Evolutionary conservation across 1,140 invertebrate genomes (phyloP), one percentile per base, ranked within the genome.

Genomic region (Drosophila nasuta): DNA sequence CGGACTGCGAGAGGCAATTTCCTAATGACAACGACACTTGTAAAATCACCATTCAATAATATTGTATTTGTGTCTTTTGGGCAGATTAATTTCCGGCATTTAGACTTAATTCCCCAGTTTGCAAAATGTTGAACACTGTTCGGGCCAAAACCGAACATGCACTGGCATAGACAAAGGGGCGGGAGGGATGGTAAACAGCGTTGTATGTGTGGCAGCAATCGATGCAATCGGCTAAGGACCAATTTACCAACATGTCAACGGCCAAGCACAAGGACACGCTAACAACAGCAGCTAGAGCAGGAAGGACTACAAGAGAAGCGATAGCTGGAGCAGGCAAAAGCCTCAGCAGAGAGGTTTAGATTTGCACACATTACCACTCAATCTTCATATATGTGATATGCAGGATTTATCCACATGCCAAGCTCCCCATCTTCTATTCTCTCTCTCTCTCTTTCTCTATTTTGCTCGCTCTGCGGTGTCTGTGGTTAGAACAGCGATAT

Each of bases 321-420:
- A 25, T 1, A 51, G 20, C n/a, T 25, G 38, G 28, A 35, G 57
- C 59, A 30, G 30, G 74, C 51, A 30, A 65, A 48, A 73, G 58
- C 48, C 63, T 65, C 35, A 60, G 46, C 41, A 54, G 48, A 54
- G 71, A 74, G 87, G 79, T 83, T 87, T 88, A 81, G 83, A 88
- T 88, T 88, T 88, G 83, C 83, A 88, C 83, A 88, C 83, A 88
- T 88, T 88, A 88, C 83, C 85, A 88, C 83, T 88, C 83, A 88
- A 88, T 87, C 83, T 88, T 87, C 85, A 83, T 83, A 82, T 75
- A 72, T 72, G 54, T 64, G 67, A 74, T 82, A 82, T 82, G 79
- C 77, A 75, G 80, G 85, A 83, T 81, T 78, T 88, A 72, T 48
- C 52, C 57, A 35, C 43, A 46, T 41, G 30, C 48, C 75, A 41